phyloP scores from a whole-genome alignment of 2,888 invertebrate species.

The Eristalinus aeneus region DNA sequence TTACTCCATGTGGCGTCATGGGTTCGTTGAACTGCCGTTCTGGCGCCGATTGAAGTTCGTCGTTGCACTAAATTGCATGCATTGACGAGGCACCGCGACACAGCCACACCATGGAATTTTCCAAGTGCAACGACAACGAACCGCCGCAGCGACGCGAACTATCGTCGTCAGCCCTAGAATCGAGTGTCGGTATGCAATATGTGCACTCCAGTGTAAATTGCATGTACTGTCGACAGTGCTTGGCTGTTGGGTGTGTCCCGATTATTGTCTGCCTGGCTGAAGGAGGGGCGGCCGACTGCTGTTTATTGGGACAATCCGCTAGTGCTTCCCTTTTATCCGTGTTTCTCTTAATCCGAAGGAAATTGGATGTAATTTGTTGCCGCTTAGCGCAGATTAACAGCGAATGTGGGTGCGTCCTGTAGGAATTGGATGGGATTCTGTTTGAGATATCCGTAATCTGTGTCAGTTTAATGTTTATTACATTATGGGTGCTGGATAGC shows the following conservation, averaged over 20 bases:
- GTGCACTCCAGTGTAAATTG: slow-evolving; percentile 14
- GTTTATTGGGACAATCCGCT: slow-evolving; percentile 1
- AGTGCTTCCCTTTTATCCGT: not conserved
- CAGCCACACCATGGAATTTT: not conserved
- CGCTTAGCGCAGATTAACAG: slow-evolving; percentile 19
- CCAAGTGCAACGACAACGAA: not conserved
- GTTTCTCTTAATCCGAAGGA: not conserved
- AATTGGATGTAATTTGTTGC: slow-evolving; percentile 15
- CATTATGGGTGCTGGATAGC: not conserved
- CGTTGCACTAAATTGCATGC: slow-evolving; percentile 29
- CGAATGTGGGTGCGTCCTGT: not conserved
- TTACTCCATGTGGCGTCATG: slow-evolving; percentile 35
- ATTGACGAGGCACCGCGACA: slow-evolving; percentile 9
- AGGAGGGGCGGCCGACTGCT: not conserved
- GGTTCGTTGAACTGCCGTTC: slow-evolving; percentile 54
- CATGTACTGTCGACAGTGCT: slow-evolving; percentile 14
- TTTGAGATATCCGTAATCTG: not conserved
- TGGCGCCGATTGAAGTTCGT: slow-evolving; percentile 39
- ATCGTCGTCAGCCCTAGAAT: not conserved
- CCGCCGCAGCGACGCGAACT: not conserved
- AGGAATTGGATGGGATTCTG: not conserved
- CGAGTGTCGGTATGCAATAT: slow-evolving; percentile 42
- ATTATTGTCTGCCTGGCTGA: slow-evolving; percentile 5
- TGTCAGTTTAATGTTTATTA: not conserved
- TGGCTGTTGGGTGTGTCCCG: slow-evolving; percentile 32